Base-by-base conservation (phyloP, 2,888 invertebrate species). In the Drosophila sordidula region DNA sequence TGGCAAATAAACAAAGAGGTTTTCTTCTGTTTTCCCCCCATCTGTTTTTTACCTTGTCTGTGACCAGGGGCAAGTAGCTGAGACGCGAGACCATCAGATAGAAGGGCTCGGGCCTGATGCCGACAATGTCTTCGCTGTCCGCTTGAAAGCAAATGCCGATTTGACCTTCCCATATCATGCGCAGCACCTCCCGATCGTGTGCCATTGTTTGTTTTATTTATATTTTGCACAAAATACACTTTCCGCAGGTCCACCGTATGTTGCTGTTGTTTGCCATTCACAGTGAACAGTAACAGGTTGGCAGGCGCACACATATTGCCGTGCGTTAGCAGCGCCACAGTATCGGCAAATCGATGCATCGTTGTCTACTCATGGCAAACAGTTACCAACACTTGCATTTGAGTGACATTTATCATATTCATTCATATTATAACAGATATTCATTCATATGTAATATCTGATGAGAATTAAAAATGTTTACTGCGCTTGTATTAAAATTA, bases 161-260 rank as follows among this genome's bases (percentile, higher is more conserved):
- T 92, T 97, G 96, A 22, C 98, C 98, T 87, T 98, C 98, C 99
- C 99, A 99, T 83, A 98, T 95, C 93, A 98, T 98, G 64, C 98
- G 94, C 59, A 98, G 93, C 64, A 99, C 96, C 94, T 99, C 98
- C 88, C 98, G 94, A 92, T 99, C 99, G 90, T 98, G 97, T 73
- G 98, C 97, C 98, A 98, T 98, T 14, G 50, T 65, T 67, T 44
- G 16, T 63, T 44, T 70, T 70, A 51, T 67, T 57, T 52, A 54
- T 74, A 46, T 72, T 74, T 74, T 55, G 54, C 59, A 78, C 45
- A 61, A 55, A 57, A 47, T 36, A 54, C 49, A 44, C 49, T 55
- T 45, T 58, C 52, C 18, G 46, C 58, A 55, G 16, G 41, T 26
- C 6, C 38, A 16, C 22, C 46, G 63, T 73, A 56, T 74, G 69